A percentile compares a stretch with the other conserved stretches of the same genome.
These are phyloP conservation scores for Clanis bilineata DNA, from an alignment of 2,888 invertebrate species.

Conservation along the genomic window DNA sequence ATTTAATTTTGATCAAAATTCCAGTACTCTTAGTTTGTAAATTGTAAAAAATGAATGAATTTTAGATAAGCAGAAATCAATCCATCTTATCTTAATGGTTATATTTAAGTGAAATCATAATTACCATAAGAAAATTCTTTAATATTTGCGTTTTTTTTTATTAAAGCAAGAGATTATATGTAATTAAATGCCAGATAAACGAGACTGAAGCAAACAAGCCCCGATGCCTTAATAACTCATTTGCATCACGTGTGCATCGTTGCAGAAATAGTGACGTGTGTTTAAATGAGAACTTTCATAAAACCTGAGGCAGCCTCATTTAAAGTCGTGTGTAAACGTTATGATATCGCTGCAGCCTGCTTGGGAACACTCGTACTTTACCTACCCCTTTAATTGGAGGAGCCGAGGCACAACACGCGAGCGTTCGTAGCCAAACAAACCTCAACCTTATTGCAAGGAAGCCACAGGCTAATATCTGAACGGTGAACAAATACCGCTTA, in stretches of 20 bases:
- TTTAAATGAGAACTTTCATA: conserved; percentile 54
- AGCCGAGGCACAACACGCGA: conserved; percentile 65
- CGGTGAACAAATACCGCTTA: conserved; percentile 20
- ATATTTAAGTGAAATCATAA: too few species aligned
- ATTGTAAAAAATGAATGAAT: not conserved
- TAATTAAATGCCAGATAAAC: not conserved
- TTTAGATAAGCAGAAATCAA: too few species aligned
- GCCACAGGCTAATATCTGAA: conserved; percentile 6
- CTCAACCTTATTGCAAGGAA: conserved; percentile 40
- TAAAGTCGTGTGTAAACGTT: conserved; percentile 70
- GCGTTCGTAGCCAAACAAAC: conserved; percentile 48
- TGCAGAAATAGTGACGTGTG: conserved; percentile 35
- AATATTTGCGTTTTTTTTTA: not conserved
- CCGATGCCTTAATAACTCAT: conserved; percentile 16
- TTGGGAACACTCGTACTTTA: conserved; percentile 72
- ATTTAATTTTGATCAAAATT: not conserved
- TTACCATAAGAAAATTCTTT: not conserved
- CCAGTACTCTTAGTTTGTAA: not conserved
- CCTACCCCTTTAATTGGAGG: conserved; percentile 74
- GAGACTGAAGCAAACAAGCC: not conserved
- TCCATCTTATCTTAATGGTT: too few species aligned
- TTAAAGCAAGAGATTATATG: not conserved
- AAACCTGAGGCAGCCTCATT: conserved; percentile 56
- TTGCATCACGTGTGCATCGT: conserved; percentile 13
- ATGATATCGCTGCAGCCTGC: conserved; percentile 69